A percentile compares a stretch with the other conserved stretches of the same genome.
These are phyloP conservation scores for Troilus luridus DNA, from an alignment of 2,888 invertebrate genomes.

Conservation along the genomic window DNA sequence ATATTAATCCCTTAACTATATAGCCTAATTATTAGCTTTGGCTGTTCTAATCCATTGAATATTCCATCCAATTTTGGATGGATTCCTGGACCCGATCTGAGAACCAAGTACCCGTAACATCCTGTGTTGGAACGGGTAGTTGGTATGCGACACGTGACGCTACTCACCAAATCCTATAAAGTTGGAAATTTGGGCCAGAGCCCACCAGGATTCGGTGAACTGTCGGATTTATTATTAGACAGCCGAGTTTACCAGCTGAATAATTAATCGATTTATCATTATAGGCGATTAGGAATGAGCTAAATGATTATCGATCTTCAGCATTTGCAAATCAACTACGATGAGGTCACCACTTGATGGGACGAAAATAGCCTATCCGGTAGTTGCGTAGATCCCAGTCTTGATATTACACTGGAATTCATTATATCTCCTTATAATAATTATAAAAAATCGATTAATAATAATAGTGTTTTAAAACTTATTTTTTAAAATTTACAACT, in stretches of 20 bases:
- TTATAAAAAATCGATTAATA: too few relatives aligned
- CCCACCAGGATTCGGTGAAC: neutral
- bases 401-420: neutral
- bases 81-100: neutral
- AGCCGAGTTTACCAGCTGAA: neutral
- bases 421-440: neutral
- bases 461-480: too few relatives aligned
- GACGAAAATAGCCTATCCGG: neutral
- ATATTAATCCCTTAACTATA: too few relatives aligned
- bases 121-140: neutral
- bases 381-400: neutral
- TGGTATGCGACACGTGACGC: neutral
- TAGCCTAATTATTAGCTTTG: too few relatives aligned
- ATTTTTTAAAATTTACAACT: too few relatives aligned
- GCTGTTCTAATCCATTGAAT: neutral
- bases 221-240: neutral
- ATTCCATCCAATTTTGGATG: neutral
- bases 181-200: neutral
- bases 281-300: neutral
- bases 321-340: conserved; percentile 4
- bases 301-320: conserved; percentile 27
- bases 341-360: neutral
- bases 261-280: neutral
- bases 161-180: neutral
- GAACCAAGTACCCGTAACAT: neutral